phyloP scores from a whole-genome alignment of 2,888 invertebrate species.

The Steinernema carpocapsae region DNA sequence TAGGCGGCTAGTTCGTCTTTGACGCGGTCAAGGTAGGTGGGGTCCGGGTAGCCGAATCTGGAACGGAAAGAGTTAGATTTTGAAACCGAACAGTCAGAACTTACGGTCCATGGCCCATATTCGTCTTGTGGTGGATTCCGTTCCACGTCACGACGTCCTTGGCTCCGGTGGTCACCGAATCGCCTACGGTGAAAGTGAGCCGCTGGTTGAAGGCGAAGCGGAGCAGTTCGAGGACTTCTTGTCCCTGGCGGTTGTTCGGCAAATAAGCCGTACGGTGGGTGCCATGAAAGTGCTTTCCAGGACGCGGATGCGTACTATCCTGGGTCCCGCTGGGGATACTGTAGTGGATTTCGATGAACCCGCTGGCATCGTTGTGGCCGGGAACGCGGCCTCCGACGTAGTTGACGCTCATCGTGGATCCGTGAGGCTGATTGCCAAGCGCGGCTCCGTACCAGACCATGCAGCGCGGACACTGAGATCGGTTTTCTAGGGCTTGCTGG shows the following conservation, averaged over 20 bases:
- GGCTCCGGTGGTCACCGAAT: constrained; percentile 86
- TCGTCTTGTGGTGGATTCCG: constrained; percentile 83
- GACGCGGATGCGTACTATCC: constrained; percentile 53
- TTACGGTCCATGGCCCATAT: constrained; percentile 51
- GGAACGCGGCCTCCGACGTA: constrained; percentile 39
- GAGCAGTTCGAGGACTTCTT: constrained; percentile 77
- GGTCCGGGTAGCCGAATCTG: constrained; percentile 78
- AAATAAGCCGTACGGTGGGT: constrained; percentile 53
- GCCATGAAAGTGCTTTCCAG: constrained; percentile 53
- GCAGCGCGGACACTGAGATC: constrained; percentile 48
- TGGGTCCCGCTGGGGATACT: constrained; percentile 48
- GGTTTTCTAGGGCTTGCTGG: constrained; percentile 44
- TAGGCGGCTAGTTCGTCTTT: constrained; percentile 71
- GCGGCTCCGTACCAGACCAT: constrained; percentile 41
- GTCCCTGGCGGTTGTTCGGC: constrained; percentile 55
- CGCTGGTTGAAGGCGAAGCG: constrained; percentile 84
- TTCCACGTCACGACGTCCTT: constrained; percentile 92
- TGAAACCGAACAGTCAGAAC: constrained; percentile 9
- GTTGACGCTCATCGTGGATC: constrained; percentile 41
- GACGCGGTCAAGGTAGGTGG: constrained; percentile 78
- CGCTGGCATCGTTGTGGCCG: constrained; percentile 48
- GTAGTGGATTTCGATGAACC: constrained; percentile 49
- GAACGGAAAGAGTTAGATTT: constrained; percentile 42
- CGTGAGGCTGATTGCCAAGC: constrained; percentile 42
- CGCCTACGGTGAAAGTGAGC: constrained; percentile 83